Conservation (phyloP, 1,140 invertebrate genomes). For the Drosophila novamexicana region DNA sequence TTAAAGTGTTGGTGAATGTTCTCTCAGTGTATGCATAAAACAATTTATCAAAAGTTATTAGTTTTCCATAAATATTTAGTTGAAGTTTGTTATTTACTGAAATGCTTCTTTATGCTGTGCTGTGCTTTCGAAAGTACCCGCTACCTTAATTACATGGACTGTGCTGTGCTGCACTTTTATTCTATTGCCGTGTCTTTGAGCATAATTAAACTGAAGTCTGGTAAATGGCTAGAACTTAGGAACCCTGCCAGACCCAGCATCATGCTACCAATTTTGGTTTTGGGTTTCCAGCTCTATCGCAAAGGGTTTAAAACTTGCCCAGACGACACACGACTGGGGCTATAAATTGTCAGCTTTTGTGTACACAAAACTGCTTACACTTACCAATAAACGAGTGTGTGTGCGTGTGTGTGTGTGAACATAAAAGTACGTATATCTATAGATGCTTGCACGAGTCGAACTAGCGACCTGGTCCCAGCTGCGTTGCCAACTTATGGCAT, state of each 20-base stretch:
- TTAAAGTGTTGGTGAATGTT: no score
- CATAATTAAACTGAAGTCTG: slow-evolving; percentile 29
- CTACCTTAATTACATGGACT: no score
- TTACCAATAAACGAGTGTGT: slow-evolving; percentile 2
- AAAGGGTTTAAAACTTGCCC: slow-evolving; percentile 44
- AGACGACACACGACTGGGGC: slow-evolving; percentile 40
- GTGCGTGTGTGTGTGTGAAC: slow-evolving; percentile 3
- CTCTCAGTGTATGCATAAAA: no score
- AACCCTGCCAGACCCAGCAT: slow-evolving; percentile 7
- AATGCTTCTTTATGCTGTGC: no score
- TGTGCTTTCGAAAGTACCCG: no score
- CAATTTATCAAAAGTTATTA: no score
- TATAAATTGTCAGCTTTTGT: slow-evolving; percentile 77
- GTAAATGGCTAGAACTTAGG: slow-evolving; percentile 11
- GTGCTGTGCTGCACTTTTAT: not conserved
- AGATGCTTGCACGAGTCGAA: slow-evolving; percentile 9
- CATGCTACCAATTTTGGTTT: not conserved
- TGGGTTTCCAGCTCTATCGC: slow-evolving; percentile 6
- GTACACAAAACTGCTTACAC: slow-evolving; percentile 43
- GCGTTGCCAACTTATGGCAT: slow-evolving; percentile 66
- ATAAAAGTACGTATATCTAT: slow-evolving; percentile 7
- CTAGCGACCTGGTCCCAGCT: slow-evolving; percentile 61
- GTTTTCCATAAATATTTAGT: no score
- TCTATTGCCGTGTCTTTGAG: not conserved
- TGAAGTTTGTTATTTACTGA: no score